Percentiles rank a stretch among this genome's conserved stretches.
phyloP scores from a whole-genome alignment of 2,888 invertebrate genomes.

The Nebria salina region DNA sequence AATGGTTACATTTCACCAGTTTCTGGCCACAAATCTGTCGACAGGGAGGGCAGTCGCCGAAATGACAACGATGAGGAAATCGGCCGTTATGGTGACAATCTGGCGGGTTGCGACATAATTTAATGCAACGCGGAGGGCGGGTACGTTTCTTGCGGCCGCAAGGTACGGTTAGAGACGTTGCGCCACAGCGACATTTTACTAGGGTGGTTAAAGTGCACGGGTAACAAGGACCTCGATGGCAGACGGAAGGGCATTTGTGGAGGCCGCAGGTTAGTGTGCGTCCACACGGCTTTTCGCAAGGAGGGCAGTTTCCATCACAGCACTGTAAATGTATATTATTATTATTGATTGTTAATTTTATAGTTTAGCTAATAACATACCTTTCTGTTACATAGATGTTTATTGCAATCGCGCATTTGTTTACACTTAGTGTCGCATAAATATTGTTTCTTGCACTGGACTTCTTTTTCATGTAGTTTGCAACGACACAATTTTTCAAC shows the following conservation, averaged over 20 bases:
- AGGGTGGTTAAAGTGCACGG: constrained; percentile 80
- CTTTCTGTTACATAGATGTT: constrained; percentile 89
- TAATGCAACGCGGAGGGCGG: constrained; percentile 81
- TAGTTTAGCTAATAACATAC: constrained; percentile 57
- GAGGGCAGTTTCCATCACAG: constrained; percentile 84
- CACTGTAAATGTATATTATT: constrained; percentile 68
- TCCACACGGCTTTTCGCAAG: constrained; percentile 86
- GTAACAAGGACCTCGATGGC: constrained; percentile 86
- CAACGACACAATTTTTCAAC: constrained; percentile 85
- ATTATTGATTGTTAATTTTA: not conserved
- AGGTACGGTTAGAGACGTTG: constrained; percentile 80
- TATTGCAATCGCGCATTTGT: constrained; percentile 80
- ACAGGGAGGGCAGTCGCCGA: constrained; percentile 86
- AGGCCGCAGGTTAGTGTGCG: constrained; percentile 84
- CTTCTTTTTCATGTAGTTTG: constrained; percentile 78
- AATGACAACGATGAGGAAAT: constrained; percentile 82
- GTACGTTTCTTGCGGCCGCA: constrained; percentile 84
- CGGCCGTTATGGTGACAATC: constrained; percentile 84
- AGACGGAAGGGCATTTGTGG: constrained; percentile 84
- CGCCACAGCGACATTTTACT: constrained; percentile 83
- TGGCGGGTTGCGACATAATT: constrained; percentile 78
- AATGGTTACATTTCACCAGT: constrained; percentile 71
- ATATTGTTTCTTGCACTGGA: constrained; percentile 87
- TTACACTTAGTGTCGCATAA: constrained; percentile 91
- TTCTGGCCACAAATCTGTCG: constrained; percentile 75